Conservation (phyloP, 37 sponge, comb jelly and placozoan genomes). For the Haliclona indistincta region DNA sequence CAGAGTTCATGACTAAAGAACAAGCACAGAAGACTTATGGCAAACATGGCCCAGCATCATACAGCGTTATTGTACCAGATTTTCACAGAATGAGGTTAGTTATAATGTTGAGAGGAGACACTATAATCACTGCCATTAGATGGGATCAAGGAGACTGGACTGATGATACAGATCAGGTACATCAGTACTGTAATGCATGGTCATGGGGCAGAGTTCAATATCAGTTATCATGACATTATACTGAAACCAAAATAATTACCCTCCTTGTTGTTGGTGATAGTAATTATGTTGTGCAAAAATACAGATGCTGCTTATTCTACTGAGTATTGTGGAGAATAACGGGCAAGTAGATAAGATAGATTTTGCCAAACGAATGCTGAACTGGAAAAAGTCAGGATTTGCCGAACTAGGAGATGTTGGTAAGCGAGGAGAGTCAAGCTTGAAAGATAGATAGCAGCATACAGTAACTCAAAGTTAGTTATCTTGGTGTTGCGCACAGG, state of each 20-base stretch:
- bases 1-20: conserved; percentile 79
- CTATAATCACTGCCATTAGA: conserved; percentile 14
- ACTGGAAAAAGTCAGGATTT: conserved; percentile 79
- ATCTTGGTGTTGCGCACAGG: conserved; percentile 34
- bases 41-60: conserved; percentile 59
- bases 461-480: background rate
- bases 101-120: background rate
- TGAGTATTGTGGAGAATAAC: conserved; percentile 52
- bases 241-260: too few relatives aligned
- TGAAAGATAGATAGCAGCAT: background rate
- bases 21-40: conserved; percentile 54
- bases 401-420: conserved; percentile 83
- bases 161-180: conserved; percentile 92
- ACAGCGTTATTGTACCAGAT: conserved; percentile 69
- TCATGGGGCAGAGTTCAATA: too few relatives aligned
- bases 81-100: conserved; percentile 81
- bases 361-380: conserved; percentile 75
- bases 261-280: too few relatives aligned
- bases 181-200: too few relatives aligned
- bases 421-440: conserved; percentile 9
- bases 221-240: too few relatives aligned
- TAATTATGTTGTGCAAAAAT: too few relatives aligned
- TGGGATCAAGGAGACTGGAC: conserved; percentile 96
- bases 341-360: conserved; percentile 63
- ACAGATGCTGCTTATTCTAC: conserved; percentile 84